Evolutionary conservation across 2,113 vertebrate genomes (phyloP).

Genomic region (Falcunculus frontatus): DNA sequence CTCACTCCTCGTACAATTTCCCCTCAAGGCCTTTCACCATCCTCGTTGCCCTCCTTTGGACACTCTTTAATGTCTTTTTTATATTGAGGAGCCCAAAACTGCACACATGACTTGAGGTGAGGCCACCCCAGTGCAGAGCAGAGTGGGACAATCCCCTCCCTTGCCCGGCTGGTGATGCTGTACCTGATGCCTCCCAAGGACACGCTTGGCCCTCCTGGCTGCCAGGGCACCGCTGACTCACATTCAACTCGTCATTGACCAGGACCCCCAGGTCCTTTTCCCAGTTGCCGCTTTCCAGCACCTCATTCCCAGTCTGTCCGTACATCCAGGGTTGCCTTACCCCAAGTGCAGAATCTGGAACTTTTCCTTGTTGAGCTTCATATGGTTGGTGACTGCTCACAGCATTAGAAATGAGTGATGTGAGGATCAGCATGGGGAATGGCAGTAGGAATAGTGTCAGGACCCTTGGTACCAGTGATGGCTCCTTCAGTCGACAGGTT

Average conservation of each 20-base stretch:
- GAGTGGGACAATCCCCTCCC: not conserved
- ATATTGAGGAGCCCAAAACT: too few species aligned
- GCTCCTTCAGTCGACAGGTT: not conserved
- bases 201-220: accelerated
- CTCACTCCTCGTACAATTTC: accelerated
- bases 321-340: not conserved
- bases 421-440: not conserved
- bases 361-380: not conserved
- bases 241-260: accelerated
- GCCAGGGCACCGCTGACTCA: not conserved
- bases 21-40: not conserved
- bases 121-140: accelerated
- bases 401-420: not conserved
- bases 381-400: not conserved
- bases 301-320: accelerated
- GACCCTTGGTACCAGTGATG: accelerated
- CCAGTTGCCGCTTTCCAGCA: accelerated
- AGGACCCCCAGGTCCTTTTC: not conserved
- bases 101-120: accelerated
- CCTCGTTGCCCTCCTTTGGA: too few species aligned
- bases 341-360: not conserved
- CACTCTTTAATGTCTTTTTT: not conserved
- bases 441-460: not conserved
- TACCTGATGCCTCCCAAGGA: accelerated
- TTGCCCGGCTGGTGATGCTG: accelerated